Conservation (phyloP, 2,113 vertebrate species). For the Corythornis cristatus region DNA sequence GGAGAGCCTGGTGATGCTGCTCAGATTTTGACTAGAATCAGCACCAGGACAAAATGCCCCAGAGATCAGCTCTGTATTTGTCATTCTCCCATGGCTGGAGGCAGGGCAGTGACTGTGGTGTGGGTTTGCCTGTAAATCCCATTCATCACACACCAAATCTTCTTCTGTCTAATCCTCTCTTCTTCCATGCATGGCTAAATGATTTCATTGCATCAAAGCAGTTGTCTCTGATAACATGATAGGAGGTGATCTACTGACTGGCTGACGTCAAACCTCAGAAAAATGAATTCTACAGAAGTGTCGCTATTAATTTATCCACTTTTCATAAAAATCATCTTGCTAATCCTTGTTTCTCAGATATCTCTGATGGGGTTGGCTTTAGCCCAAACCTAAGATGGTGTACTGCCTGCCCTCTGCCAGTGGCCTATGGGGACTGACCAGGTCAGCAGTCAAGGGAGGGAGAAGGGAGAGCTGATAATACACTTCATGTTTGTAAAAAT, state of each 20-base stretch:
- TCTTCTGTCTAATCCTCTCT: conserved; percentile 19
- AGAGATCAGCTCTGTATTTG: background rate
- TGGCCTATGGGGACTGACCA: background rate
- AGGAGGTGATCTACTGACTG: background rate
- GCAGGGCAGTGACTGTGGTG: background rate
- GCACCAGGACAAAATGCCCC: background rate
- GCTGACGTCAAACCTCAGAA: background rate
- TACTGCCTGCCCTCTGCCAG: background rate
- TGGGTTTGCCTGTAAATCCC: background rate
- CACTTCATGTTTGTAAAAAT: background rate
- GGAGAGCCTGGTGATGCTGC: background rate
- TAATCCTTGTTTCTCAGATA: background rate
- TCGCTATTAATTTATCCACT: background rate
- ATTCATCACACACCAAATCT: background rate
- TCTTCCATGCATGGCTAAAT: background rate
- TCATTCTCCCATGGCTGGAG: background rate
- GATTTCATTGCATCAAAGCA: conserved; percentile 22
- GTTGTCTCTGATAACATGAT: background rate
- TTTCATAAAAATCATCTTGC: background rate
- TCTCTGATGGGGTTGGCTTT: background rate
- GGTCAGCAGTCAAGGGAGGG: rapidly evolving
- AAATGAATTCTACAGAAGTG: background rate
- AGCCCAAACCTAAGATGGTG: background rate
- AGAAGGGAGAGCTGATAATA: background rate
- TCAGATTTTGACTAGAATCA: background rate